Evolutionary conservation across 2,113 vertebrate species (phyloP).

Genomic region (Puffinus mauretanicus): DNA sequence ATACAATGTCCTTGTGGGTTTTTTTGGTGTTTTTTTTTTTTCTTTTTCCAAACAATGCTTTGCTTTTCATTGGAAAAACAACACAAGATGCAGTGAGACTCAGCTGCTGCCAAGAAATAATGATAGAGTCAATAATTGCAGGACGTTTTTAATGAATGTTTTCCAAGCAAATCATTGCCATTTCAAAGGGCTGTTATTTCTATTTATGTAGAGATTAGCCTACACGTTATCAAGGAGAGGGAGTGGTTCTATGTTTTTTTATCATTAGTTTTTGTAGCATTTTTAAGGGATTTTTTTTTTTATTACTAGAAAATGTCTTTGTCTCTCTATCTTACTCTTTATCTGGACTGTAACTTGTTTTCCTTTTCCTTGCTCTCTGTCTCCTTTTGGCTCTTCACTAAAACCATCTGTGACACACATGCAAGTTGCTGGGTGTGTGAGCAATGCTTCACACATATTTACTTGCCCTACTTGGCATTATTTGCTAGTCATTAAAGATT

Average conservation of each 20-base stretch:
- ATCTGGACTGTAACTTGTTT: slow-evolving; percentile 12
- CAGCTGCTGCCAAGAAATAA: slow-evolving; percentile 64
- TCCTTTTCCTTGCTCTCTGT: background rate
- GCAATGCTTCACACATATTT: slow-evolving; percentile 6
- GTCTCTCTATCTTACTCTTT: background rate
- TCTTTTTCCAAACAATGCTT: background rate
- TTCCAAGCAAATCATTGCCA: slow-evolving; percentile 68
- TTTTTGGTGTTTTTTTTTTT: background rate
- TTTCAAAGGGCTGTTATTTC: slow-evolving; percentile 64
- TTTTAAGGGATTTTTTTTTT: background rate
- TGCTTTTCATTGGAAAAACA: slow-evolving; percentile 14
- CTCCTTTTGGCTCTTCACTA: slow-evolving; percentile 13
- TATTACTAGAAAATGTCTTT: background rate
- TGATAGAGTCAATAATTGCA: slow-evolving; percentile 62
- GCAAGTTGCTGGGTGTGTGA: background rate
- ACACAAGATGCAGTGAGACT: background rate
- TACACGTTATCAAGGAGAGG: background rate
- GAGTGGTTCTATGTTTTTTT: background rate
- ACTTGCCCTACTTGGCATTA: slow-evolving; percentile 46
- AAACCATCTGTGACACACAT: slow-evolving; percentile 7
- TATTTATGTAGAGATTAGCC: slow-evolving; percentile 35
- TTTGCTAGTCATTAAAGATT: slow-evolving; percentile 40
- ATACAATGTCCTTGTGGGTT: background rate
- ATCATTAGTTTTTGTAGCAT: background rate
- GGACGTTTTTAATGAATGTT: slow-evolving; percentile 67